phyloP scores from a whole-genome alignment of 2,888 invertebrate genomes.

The Erebia palarica region DNA sequence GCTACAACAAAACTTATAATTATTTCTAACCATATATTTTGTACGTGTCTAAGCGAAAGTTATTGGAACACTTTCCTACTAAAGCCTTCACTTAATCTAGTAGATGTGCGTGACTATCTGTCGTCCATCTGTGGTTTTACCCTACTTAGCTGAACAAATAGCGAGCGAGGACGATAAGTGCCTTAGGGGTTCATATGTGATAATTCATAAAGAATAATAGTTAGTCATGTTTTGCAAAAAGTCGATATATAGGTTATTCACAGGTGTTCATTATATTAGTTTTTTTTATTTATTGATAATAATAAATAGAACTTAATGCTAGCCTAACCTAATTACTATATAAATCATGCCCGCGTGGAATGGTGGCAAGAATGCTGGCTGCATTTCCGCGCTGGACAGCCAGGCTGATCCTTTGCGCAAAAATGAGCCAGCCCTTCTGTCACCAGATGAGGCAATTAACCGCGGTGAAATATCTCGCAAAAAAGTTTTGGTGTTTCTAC shows the following conservation, averaged over 20 bases:
- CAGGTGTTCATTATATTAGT: no score
- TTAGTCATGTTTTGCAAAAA: not conserved
- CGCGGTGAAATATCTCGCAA: no score
- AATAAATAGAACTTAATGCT: no score
- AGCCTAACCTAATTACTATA: no score
- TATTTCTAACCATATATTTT: not conserved
- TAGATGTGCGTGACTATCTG: slow-evolving; percentile 35
- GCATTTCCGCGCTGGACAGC: no score
- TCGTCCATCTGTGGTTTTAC: slow-evolving; percentile 34
- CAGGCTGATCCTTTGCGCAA: no score
- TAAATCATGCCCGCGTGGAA: no score
- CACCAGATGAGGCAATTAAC: no score
- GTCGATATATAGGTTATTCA: not conserved
- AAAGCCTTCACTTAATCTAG: slow-evolving; percentile 24
- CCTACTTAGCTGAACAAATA: slow-evolving; percentile 35
- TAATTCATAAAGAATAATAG: slow-evolving; percentile 22
- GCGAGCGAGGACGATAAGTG: slow-evolving; percentile 19
- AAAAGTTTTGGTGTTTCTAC: no score
- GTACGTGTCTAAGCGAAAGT: not conserved
- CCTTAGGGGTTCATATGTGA: slow-evolving; percentile 27
- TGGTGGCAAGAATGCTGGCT: no score
- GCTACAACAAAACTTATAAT: not conserved
- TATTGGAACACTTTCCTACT: slow-evolving; percentile 18
- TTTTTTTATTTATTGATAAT: no score
- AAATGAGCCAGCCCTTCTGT: no score